These are phyloP conservation scores for Plebejus anna DNA, from an alignment of 2,888 invertebrate genomes.

Conservation along the genomic window DNA sequence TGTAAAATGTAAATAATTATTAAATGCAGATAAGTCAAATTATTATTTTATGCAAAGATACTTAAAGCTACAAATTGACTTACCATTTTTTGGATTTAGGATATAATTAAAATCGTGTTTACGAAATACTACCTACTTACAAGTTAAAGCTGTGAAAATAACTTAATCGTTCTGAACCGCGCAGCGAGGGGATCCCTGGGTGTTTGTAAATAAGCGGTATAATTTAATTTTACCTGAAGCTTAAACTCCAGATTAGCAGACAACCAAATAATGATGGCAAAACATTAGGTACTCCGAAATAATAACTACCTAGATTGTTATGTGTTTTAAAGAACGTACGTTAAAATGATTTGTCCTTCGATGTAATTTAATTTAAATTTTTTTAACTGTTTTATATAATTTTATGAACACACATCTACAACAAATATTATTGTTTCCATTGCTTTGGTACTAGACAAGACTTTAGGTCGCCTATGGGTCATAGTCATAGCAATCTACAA, in stretches of 20 bases:
- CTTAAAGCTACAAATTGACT: too few species aligned
- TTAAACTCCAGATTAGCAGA: neutral
- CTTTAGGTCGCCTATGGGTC: too few species aligned
- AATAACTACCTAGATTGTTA: neutral
- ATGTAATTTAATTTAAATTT: neutral
- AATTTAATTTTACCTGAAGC: neutral
- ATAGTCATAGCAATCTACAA: too few species aligned
- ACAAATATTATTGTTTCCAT: too few species aligned
- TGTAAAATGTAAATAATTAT: too few species aligned
- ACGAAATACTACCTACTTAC: neutral
- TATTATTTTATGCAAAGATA: too few species aligned
- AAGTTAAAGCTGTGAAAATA: neutral
- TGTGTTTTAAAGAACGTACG: neutral
- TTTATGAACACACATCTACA: too few species aligned
- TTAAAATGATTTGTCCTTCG: neutral
- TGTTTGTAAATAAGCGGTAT: conserved; percentile 1
- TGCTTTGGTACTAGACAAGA: too few species aligned
- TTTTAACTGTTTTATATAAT: too few species aligned
- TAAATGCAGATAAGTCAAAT: too few species aligned
- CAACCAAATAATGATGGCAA: neutral
- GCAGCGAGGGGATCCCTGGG: neutral
- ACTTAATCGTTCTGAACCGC: neutral
- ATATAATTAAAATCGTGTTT: too few species aligned
- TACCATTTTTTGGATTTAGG: too few species aligned
- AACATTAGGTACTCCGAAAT: neutral